A percentile compares a stretch with the other conserved stretches of the same genome.
Evolutionary conservation across 1,140 invertebrate genomes (phyloP).

Genomic region (Drosophila parvula): DNA sequence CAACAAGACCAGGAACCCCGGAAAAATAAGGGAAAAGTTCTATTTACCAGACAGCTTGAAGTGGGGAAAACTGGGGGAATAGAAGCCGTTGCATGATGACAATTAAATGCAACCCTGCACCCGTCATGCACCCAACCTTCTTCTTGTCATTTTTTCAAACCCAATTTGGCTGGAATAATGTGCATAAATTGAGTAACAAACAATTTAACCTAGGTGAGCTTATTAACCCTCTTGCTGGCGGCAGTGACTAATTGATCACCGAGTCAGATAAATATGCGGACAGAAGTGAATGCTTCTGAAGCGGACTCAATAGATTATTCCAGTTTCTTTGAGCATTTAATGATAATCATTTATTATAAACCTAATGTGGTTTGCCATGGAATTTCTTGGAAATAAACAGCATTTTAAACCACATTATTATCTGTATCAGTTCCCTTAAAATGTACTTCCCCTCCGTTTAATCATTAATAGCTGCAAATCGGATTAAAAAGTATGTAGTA

Average conservation of each 20-base stretch:
- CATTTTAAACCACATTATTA: neutral
- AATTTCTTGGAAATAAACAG: no score
- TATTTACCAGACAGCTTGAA: neutral
- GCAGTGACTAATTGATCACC: slow-evolving; percentile 40
- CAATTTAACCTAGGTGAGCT: slow-evolving; percentile 25
- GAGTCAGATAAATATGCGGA: slow-evolving; percentile 2
- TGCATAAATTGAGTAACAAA: slow-evolving; percentile 41
- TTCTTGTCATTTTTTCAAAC: neutral
- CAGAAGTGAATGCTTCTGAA: slow-evolving; percentile 15
- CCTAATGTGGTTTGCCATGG: no score
- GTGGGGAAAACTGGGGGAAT: neutral
- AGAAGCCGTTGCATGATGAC: slow-evolving; percentile 12
- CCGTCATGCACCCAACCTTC: slow-evolving; percentile 5
- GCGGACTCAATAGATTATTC: neutral
- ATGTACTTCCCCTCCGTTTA: no score
- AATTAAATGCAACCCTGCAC: slow-evolving; percentile 44
- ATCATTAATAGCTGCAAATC: no score
- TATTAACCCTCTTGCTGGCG: slow-evolving; percentile 16
- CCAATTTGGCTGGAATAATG: slow-evolving; percentile 15
- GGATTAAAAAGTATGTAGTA: no score
- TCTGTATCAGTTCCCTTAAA: neutral
- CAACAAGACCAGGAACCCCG: slow-evolving; percentile 7
- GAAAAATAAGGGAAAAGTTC: neutral
- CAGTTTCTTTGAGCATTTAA: neutral
- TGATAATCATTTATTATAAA: neutral